A percentile compares a stretch with the other conserved stretches of the same genome.
These are phyloP conservation scores for Perccottus glenii DNA, from an alignment of 2,113 vertebrate species.

Conservation along the genomic window DNA sequence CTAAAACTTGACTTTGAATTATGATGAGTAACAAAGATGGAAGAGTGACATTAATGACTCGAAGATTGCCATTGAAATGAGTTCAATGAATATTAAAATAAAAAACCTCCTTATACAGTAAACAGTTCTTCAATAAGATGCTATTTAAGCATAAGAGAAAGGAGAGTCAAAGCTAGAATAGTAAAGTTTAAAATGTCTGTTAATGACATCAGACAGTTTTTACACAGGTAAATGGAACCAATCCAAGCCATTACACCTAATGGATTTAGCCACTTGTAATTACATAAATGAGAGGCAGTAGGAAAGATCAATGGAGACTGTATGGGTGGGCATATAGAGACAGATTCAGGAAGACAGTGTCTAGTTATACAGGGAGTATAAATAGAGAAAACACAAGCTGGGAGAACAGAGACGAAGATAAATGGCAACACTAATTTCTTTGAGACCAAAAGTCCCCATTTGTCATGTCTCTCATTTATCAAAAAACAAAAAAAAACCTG, in stretches of 20 bases:
- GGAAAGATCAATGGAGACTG: not conserved
- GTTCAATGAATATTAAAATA: too few species aligned
- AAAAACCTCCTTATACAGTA: too few species aligned
- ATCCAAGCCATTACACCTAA: not conserved
- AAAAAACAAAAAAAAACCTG: slow-evolving; percentile 35
- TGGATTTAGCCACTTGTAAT: not conserved
- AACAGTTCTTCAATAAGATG: too few species aligned
- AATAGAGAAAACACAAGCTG: slow-evolving; percentile 8
- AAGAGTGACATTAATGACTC: too few species aligned
- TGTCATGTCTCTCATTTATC: not conserved
- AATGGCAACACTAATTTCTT: not conserved
- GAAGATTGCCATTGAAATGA: too few species aligned
- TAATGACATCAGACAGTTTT: too few species aligned
- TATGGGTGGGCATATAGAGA: not conserved
- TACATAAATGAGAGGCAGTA: not conserved
- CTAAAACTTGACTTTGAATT: too few species aligned
- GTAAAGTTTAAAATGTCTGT: too few species aligned
- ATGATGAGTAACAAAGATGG: too few species aligned
- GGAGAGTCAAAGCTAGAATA: too few species aligned
- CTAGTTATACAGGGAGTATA: not conserved
- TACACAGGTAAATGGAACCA: not conserved
- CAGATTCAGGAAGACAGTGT: not conserved
- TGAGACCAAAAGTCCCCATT: not conserved
- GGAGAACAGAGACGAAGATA: not conserved
- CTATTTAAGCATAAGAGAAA: too few species aligned